phyloP scores from a whole-genome alignment of 2,888 invertebrate genomes.

The Dryocosmus kuriphilus region DNA sequence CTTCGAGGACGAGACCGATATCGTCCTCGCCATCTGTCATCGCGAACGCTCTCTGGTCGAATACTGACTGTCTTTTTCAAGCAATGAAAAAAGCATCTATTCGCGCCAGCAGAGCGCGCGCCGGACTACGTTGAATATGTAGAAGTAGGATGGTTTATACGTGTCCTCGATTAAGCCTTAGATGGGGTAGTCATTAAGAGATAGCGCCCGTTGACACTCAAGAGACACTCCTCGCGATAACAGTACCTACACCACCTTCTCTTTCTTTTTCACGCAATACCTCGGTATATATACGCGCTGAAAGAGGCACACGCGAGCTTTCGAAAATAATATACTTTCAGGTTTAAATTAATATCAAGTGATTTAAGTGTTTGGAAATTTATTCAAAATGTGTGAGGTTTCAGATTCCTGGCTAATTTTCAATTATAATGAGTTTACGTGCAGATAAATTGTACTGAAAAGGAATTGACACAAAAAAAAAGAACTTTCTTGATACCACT shows the following conservation, averaged over 20 bases:
- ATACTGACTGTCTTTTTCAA: constrained; percentile 61
- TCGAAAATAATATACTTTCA: background rate
- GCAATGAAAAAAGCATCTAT: constrained; percentile 50
- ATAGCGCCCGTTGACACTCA: constrained; percentile 73
- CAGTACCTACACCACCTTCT: constrained; percentile 54
- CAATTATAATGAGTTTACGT: background rate
- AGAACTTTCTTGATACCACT: no score
- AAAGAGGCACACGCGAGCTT: constrained; percentile 8
- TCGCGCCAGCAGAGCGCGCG: constrained; percentile 51
- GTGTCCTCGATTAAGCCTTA: constrained; percentile 76
- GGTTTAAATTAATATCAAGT: constrained; percentile 9
- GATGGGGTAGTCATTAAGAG: constrained; percentile 77
- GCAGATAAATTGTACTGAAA: background rate
- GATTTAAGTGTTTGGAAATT: background rate
- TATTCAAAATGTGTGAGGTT: background rate
- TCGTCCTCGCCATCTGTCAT: constrained; percentile 71
- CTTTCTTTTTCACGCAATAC: constrained; percentile 26
- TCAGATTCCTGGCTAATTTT: background rate
- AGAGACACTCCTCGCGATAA: constrained; percentile 71
- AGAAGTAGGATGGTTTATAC: constrained; percentile 73
- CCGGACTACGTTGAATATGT: constrained; percentile 72
- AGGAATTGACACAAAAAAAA: background rate
- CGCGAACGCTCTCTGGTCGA: constrained; percentile 59
- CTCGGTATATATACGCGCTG: background rate
- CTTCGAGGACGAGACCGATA: constrained; percentile 62